Conservation (phyloP, 2,113 vertebrate genomes). For the Oxygymnocypris stewartii region DNA sequence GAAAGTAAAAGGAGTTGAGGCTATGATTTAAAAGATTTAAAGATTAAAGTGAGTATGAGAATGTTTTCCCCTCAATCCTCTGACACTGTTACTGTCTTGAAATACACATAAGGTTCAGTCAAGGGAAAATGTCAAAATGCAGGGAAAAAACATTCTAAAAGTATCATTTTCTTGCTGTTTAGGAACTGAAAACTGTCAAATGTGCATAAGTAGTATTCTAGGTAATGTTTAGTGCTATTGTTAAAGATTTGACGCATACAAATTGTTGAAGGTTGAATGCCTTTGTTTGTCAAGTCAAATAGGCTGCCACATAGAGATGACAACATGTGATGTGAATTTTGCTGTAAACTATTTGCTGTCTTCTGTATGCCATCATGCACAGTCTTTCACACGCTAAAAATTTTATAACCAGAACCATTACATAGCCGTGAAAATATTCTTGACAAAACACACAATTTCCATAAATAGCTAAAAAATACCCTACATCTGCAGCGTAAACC, state of each 20-base stretch:
- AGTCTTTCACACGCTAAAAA: background rate
- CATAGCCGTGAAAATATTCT: background rate
- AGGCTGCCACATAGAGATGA: background rate
- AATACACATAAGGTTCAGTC: background rate
- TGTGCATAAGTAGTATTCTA: background rate
- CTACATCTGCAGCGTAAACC: background rate
- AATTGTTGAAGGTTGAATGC: background rate
- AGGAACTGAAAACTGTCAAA: background rate
- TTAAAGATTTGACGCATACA: background rate
- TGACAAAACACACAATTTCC: slow-evolving; percentile 2
- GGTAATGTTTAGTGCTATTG: background rate
- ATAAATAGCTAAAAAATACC: background rate
- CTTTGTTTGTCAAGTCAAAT: slow-evolving; percentile 10
- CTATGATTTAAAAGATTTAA: background rate
- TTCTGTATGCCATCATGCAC: background rate
- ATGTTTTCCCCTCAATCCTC: background rate
- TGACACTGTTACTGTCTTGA: background rate
- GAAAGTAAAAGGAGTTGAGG: background rate
- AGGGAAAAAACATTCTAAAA: background rate
- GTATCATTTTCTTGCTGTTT: background rate
- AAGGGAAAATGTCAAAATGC: background rate
- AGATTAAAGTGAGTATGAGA: background rate
- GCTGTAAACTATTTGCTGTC: background rate
- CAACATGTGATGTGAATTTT: slow-evolving; percentile 11
- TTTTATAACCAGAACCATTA: background rate